phyloP scores from a whole-genome alignment of 2,113 vertebrate species.

The Istiophorus platypterus region DNA sequence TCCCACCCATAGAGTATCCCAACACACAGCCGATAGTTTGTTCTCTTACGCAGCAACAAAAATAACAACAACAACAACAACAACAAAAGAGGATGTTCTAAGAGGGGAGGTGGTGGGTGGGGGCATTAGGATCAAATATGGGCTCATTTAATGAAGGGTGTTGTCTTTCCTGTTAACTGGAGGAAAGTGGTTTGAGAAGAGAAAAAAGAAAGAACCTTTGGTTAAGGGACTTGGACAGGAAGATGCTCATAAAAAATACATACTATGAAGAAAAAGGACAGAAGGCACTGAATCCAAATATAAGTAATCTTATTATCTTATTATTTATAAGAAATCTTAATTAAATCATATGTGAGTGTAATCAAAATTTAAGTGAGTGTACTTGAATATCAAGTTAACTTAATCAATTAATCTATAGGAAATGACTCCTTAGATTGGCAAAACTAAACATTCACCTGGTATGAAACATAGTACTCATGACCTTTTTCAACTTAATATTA shows the following conservation, averaged over 20 bases:
- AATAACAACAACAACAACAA: no score
- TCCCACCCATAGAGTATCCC: no score
- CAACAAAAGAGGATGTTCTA: neutral
- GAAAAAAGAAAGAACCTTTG: constrained; percentile 25
- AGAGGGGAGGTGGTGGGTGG: neutral
- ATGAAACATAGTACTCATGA: neutral
- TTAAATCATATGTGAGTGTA: constrained; percentile 8
- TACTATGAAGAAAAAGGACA: neutral
- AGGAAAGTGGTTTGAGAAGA: constrained; percentile 35
- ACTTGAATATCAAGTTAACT: constrained; percentile 9
- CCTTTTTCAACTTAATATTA: neutral
- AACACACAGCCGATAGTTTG: no score
- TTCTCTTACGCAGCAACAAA: constrained; percentile 25
- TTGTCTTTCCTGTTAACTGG: constrained; percentile 41
- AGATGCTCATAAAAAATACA: neutral
- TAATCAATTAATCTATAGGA: constrained; percentile 24
- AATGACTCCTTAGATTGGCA: neutral
- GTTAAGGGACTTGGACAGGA: neutral
- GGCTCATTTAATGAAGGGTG: constrained; percentile 44
- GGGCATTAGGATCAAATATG: constrained; percentile 61
- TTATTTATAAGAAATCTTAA: neutral
- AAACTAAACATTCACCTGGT: neutral
- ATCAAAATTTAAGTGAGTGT: constrained; percentile 6
- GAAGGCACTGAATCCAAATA: constrained; percentile 7
- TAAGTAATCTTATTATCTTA: no score